phyloP scores from a whole-genome alignment of 2,113 vertebrate species.

The Pygoscelis antarcticus region DNA sequence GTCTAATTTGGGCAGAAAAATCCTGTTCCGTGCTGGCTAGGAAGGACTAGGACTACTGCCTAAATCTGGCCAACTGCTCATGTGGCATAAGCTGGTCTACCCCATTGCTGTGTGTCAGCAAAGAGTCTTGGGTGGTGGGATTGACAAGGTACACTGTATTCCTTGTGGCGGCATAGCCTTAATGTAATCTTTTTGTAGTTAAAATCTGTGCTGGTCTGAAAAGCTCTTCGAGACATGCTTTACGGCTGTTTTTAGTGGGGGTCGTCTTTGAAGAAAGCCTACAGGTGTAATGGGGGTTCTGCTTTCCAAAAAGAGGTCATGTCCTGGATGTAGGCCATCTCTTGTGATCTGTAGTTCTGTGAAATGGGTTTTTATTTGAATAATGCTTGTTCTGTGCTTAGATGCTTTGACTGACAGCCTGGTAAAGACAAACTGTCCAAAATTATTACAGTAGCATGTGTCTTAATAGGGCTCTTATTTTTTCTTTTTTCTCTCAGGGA shows the following conservation, averaged over 20 bases:
- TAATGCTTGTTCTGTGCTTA: not conserved
- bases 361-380: not conserved
- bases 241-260: not conserved
- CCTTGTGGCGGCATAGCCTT: not conserved
- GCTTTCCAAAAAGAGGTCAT: not conserved
- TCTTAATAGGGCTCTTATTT: not conserved
- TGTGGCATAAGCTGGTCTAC: not conserved
- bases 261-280: not conserved
- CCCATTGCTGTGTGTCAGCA: not conserved
- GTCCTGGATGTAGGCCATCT: not conserved
- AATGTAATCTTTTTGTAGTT: not conserved
- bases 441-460: not conserved
- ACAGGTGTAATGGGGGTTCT: not conserved
- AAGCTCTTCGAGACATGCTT: not conserved
- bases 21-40: not conserved
- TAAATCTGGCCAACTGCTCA: not conserved
- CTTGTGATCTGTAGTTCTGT: not conserved
- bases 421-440: not conserved
- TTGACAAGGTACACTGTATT: not conserved
- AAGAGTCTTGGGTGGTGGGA: not conserved
- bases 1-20: not conserved
- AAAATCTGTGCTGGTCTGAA: not conserved
- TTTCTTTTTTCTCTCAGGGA: not conserved
- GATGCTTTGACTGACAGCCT: not conserved
- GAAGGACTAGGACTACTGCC: not conserved